Conservation (phyloP, 2,888 invertebrate species). For the Idaea biselata region DNA sequence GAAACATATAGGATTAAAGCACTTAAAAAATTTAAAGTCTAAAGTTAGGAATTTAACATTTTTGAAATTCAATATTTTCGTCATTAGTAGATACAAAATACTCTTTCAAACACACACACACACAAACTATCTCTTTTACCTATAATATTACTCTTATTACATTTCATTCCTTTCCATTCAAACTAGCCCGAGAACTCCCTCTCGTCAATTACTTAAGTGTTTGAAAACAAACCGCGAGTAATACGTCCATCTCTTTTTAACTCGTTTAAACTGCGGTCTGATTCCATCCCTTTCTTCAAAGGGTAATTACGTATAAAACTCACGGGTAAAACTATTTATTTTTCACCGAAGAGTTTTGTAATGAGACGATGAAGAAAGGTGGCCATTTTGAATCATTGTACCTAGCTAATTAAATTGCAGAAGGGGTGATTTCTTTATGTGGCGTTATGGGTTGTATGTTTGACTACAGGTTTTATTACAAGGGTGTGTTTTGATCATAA, state of each 20-base stretch:
- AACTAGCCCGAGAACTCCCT: slow-evolving; percentile 59
- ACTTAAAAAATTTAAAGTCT: no score
- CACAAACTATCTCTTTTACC: background rate
- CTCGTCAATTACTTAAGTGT: slow-evolving; percentile 79
- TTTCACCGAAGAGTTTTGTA: slow-evolving; percentile 69
- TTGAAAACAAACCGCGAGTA: slow-evolving; percentile 48
- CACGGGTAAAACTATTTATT: slow-evolving; percentile 76
- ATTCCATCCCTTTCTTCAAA: slow-evolving; percentile 42
- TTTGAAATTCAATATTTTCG: no score
- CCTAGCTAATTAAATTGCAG: background rate
- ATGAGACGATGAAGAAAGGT: slow-evolving; percentile 60
- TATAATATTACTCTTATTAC: slow-evolving; percentile 52
- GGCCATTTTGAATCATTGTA: slow-evolving; percentile 33
- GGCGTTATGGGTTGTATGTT: background rate
- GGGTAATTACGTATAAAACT: slow-evolving; percentile 76
- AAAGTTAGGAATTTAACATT: background rate
- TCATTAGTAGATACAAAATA: background rate
- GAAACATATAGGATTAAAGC: no score
- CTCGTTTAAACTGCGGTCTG: slow-evolving; percentile 29
- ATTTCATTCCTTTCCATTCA: slow-evolving; percentile 63
- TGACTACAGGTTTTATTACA: background rate
- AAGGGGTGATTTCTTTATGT: background rate
- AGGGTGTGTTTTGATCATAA: background rate
- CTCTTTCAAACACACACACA: background rate
- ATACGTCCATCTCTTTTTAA: slow-evolving; percentile 50